A percentile compares a stretch with the other conserved stretches of the same genome.
phyloP scores from a whole-genome alignment of 1,140 invertebrate genomes.

The Theocolax elegans region DNA sequence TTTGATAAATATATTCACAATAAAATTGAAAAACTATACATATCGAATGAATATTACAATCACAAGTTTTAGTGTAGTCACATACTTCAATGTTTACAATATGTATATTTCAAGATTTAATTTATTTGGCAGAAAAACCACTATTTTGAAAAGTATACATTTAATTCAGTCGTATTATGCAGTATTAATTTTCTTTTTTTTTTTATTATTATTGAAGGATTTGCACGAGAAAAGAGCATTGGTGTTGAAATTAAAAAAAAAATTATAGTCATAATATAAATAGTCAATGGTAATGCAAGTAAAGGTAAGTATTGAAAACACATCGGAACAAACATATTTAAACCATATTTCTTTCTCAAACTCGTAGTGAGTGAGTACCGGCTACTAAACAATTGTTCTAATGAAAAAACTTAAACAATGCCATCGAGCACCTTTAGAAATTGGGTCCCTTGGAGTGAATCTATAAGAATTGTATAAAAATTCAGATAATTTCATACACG shows the following conservation, averaged over 20 bases:
- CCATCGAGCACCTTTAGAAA: too few species aligned
- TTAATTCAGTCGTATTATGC: slow-evolving; percentile 8
- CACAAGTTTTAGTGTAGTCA: not conserved
- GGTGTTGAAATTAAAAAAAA: not conserved
- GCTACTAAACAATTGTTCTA: too few species aligned
- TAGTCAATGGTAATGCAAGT: not conserved
- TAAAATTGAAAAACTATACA: not conserved
- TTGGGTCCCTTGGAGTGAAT: too few species aligned
- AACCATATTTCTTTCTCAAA: not conserved
- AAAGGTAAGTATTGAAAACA: not conserved
- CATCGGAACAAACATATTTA: not conserved
- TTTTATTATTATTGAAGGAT: not conserved
- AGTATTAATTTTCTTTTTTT: not conserved
- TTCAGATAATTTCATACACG: too few species aligned
- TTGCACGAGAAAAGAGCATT: not conserved
- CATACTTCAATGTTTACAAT: not conserved
- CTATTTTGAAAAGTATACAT: not conserved
- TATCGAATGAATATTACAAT: slow-evolving; percentile 19
- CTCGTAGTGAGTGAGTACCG: not conserved
- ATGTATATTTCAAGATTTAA: not conserved
- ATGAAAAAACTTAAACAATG: too few species aligned
- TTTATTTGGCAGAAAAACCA: slow-evolving; percentile 14
- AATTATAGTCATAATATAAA: slow-evolving; percentile 16
- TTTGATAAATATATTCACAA: not conserved
- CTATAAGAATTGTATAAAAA: too few species aligned